These are phyloP conservation scores for Protodeltote pygarga DNA, from an alignment of 2,888 invertebrate species.

Conservation along the genomic window DNA sequence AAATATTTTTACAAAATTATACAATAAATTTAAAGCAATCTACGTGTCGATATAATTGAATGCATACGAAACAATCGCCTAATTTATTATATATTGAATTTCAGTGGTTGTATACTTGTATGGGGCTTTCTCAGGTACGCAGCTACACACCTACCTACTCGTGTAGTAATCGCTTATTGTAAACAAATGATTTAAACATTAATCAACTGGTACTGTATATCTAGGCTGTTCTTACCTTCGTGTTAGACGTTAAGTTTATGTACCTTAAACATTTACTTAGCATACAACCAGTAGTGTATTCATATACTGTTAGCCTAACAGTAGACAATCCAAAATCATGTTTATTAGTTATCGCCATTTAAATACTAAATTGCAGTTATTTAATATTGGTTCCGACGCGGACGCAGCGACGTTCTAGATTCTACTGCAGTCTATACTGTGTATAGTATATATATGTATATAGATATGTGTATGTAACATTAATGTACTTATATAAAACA, in stretches of 20 bases:
- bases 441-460: too few species aligned
- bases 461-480: too few species aligned
- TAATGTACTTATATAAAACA: too few species aligned
- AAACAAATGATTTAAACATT: slow-evolving; percentile 2
- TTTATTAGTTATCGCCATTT: not conserved
- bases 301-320: not conserved
- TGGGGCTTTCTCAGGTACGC: slow-evolving; percentile 15
- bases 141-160: not conserved
- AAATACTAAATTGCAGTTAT: not conserved
- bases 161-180: slow-evolving; percentile 1
- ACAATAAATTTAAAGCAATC: slow-evolving; percentile 14
- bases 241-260: not conserved
- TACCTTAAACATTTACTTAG: not conserved
- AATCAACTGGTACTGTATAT: slow-evolving; percentile 3
- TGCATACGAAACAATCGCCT: slow-evolving; percentile 1
- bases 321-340: not conserved
- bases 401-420: too few species aligned
- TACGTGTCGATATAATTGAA: not conserved
- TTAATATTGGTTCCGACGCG: too few species aligned
- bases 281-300: not conserved
- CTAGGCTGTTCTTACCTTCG: not conserved
- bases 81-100: slow-evolving; percentile 2
- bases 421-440: too few species aligned
- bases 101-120: slow-evolving; percentile 14
- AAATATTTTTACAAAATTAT: slow-evolving; percentile 16